These are phyloP conservation scores for Lithobates sylvaticus DNA, from an alignment of 2,797 vertebrate species.

Conservation along the genomic window DNA sequence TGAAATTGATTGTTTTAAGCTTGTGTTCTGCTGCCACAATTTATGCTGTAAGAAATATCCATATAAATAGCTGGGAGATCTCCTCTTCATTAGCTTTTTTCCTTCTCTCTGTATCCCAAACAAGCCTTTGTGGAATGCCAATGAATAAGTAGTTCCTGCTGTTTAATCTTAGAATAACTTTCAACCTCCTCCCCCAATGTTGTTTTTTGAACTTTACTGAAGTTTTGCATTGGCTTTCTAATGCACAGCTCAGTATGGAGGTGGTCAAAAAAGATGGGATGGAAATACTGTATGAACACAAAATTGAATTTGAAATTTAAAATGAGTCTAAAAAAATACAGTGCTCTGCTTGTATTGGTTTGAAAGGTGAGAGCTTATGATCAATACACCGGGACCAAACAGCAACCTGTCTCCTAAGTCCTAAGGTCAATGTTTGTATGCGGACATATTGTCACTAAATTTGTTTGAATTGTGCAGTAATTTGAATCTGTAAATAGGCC, in stretches of 20 bases:
- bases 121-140: conserved; percentile 22
- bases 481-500: too few species aligned
- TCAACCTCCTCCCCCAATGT: conserved; percentile 23
- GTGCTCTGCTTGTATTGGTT: background rate
- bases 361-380: too few species aligned
- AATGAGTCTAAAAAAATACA: background rate
- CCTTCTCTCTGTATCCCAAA: conserved; percentile 32
- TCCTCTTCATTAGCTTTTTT: conserved; percentile 33
- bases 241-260: background rate
- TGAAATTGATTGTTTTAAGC: conserved; percentile 40
- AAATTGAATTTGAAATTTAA: background rate
- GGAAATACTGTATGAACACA: too few species aligned
- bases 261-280: background rate
- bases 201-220: background rate
- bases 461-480: too few species aligned
- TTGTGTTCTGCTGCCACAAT: conserved; percentile 24
- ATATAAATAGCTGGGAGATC: conserved; percentile 51
- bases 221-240: background rate
- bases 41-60: conserved; percentile 29
- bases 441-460: too few species aligned
- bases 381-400: too few species aligned
- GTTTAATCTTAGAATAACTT: conserved; percentile 59
- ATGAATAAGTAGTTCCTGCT: conserved; percentile 49
- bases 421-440: too few species aligned
- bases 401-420: too few species aligned